Conservation (phyloP, 2,797 vertebrate genomes). For the Varecia variegata region DNA sequence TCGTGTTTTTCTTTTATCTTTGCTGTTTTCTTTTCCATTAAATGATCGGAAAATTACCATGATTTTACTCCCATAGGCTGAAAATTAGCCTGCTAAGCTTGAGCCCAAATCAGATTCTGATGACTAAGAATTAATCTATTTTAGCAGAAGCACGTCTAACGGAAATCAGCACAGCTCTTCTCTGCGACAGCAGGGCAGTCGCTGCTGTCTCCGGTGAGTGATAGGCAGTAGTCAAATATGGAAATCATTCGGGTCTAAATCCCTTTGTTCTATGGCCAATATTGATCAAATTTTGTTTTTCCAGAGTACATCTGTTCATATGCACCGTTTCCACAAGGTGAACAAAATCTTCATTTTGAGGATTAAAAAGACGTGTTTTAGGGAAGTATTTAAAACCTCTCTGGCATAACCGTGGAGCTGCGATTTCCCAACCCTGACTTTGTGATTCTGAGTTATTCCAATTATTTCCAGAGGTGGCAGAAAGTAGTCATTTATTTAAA, state of each 20-base stretch:
- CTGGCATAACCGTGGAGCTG: neutral
- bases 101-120: slow-evolving; percentile 44
- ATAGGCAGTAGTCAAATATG: neutral
- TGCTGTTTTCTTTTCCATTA: slow-evolving; percentile 38
- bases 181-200: neutral
- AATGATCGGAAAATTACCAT: slow-evolving; percentile 56
- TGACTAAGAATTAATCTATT: slow-evolving; percentile 62
- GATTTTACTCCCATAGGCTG: slow-evolving; percentile 51
- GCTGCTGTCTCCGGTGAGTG: neutral
- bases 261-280: slow-evolving; percentile 43
- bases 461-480: neutral
- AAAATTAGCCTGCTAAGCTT: slow-evolving; percentile 57
- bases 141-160: neutral
- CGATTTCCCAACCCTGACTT: neutral
- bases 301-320: slow-evolving; percentile 32
- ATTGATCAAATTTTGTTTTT: slow-evolving; percentile 42
- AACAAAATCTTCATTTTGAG: neutral
- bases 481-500: slow-evolving; percentile 10
- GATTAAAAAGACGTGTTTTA: neutral
- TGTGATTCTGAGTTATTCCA: neutral
- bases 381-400: neutral
- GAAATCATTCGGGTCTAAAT: neutral
- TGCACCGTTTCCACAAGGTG: neutral
- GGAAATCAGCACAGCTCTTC: slow-evolving; percentile 2
- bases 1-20: slow-evolving; percentile 42